Base-by-base conservation (phyloP, 2,797 vertebrate genomes). In the Austrolebias charrua region DNA sequence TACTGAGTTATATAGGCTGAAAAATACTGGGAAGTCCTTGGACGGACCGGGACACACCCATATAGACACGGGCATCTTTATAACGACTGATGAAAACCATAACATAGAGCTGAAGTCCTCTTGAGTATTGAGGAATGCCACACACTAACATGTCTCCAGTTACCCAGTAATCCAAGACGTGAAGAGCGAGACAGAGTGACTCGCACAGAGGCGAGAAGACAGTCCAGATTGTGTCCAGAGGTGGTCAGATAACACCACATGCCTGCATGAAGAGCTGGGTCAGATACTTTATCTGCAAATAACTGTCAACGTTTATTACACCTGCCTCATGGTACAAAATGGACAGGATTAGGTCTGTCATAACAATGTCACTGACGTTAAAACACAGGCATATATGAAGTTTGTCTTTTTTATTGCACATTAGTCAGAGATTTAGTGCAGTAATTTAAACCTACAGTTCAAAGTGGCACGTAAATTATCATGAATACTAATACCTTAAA, bases 51-150 rank as follows among this genome's bases (percentile, higher is more conserved):
- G 48, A 77, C 68, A 71, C 60, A 60, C 54, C 50, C 61, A 52
- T 54, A 43, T 63, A 63, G 35, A 65, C 43, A 43, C 15, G 16
- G 44, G 31, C 46, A 55, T 55, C 83, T 74, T 48, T 38, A 43
- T 79, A 64, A 84, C 68, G 69, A 82, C 84, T 92, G 86, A 92
- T 90, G 81, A 88, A 91, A 92, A 91, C 87, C 91, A 91, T 89
- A 89, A 89, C 87, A 90, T 79, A 66, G 73, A 66, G 75, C 81
- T 49, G 69, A 76, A 66, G 73, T 88, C 77, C 89, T 90, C 86
- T 49, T 42, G 86, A 83, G 88, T 78, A 86, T 81, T 86, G 76
- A 87, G 83, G 86, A 91, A 91, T 82, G 78, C 83, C 76, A 83
- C 88, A 86, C 84, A 87, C 87, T 71, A 88, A 86, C 85, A 83